Base-by-base conservation (phyloP, 2,888 invertebrate species). In the Chymomyza amoena region DNA sequence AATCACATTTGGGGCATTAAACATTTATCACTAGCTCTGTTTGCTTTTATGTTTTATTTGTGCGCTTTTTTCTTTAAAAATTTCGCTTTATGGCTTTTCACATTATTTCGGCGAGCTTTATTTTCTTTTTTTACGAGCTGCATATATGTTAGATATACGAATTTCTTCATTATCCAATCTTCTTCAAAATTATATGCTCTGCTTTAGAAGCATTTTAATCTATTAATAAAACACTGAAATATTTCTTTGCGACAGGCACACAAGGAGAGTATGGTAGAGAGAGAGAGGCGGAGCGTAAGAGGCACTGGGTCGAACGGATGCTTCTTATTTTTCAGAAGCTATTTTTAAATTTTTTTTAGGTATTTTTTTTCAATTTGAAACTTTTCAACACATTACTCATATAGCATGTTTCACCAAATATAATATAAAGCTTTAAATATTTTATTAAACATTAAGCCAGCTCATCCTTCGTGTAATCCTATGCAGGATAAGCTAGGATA, bases 251-350 rank as follows among this genome's bases (percentile, higher is more conserved):
- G 79, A 87, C 84, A 79, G 83, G 85, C 80, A 81, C 69, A 80
- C 72, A 76, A 51, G 61, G 57, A 64, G 64, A 70, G 61, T 64
- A 56, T 61, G 59, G 57, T 64, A 70, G 61, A 64, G 69, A 75
- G 72, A 75, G 64, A 57, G 18, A 57, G 64, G 63, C 20, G 60
- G 50, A 60, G 64, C 68, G 57, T 52, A 65, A 68, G 59, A 36
- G 61, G 52, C 52, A 66, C 51, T 60, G 50, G 60, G 52, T 18
- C 18, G 57, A 9, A 66, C 62, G 39, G 59, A 64, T 70, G 87
- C 90, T 89, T 89, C 90, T 90, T 87, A 85, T 81, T 89, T 89
- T 89, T 90, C 90, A 89, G 76, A 62, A 69, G 76, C 90, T 89
- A 89, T 89, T 89, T 88, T 79, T 89, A 90, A 73, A 75, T 51